These are phyloP conservation scores for Drymodes brunneopygia DNA, from an alignment of 2,113 vertebrate species.

Conservation along the genomic window DNA sequence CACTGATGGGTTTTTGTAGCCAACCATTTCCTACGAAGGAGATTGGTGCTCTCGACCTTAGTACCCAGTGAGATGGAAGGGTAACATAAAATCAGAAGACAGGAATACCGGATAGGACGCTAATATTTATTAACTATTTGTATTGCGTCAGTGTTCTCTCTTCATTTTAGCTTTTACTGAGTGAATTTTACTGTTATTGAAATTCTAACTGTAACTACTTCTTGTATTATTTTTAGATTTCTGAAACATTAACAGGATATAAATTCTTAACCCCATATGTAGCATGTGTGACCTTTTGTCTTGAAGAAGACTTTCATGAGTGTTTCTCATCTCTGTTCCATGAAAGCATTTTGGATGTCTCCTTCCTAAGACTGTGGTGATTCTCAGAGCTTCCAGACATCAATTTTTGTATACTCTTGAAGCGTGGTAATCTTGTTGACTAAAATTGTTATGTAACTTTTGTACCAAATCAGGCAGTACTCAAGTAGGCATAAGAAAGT, in stretches of 20 bases:
- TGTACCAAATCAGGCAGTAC: not conserved
- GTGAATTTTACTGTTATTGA: not conserved
- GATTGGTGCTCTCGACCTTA: not conserved
- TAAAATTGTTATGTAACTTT: not conserved
- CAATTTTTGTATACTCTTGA: not conserved
- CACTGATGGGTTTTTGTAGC: not conserved
- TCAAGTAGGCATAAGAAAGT: not conserved
- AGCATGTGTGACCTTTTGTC: not conserved
- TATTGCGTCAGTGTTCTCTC: not conserved
- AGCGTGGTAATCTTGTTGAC: not conserved
- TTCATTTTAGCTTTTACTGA: not conserved
- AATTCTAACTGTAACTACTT: not conserved
- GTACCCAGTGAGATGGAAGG: not conserved
- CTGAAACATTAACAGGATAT: not conserved
- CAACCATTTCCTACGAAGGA: not conserved
- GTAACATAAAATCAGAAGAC: not conserved
- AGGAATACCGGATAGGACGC: not conserved
- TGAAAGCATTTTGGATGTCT: accelerated
- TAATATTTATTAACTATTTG: not conserved
- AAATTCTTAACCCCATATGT: not conserved
- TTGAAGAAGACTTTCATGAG: not conserved
- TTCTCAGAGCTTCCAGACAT: not conserved
- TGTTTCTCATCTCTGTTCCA: not conserved
- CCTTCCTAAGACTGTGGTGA: not conserved
- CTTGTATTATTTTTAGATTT: not conserved